phyloP scores from a whole-genome alignment of 1,140 invertebrate species.

The Reticulitermes speratus region DNA sequence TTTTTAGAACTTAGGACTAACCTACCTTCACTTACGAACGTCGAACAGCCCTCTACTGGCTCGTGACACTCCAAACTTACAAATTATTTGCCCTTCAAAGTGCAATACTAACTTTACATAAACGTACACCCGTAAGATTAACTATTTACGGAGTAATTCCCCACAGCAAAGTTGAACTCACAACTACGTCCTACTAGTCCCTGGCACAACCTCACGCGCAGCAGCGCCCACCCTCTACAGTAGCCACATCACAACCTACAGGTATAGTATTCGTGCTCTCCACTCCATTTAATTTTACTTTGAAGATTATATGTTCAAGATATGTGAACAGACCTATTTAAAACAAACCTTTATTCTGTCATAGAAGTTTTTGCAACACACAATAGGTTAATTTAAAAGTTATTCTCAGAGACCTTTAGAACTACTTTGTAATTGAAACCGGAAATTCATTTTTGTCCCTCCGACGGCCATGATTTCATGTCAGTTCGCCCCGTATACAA shows the following conservation, averaged over 20 bases:
- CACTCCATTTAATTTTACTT: too few relatives aligned
- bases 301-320: neutral
- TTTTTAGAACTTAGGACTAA: neutral
- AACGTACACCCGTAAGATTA: too few relatives aligned
- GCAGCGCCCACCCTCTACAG: slow-evolving; percentile 29
- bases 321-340: neutral
- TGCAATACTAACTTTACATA: neutral
- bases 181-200: neutral
- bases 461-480: slow-evolving; percentile 24
- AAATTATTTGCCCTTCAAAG: neutral
- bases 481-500: slow-evolving; percentile 9
- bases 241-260: slow-evolving; percentile 31
- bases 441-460: slow-evolving; percentile 26
- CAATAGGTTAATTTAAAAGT: neutral
- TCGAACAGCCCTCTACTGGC: neutral
- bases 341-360: neutral
- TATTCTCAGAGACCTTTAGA: neutral
- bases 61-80: neutral
- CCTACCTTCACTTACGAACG: slow-evolving; percentile 24
- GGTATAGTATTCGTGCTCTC: neutral
- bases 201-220: slow-evolving; percentile 31
- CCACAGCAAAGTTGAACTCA: slow-evolving; percentile 11
- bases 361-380: neutral
- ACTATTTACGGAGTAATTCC: slow-evolving; percentile 24
- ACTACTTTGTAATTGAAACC: slow-evolving; percentile 28